Evolutionary conservation across 2,797 vertebrate species (phyloP), one percentile per base, ranked within the genome.

Genomic region (Chloroceryle amazona): DNA sequence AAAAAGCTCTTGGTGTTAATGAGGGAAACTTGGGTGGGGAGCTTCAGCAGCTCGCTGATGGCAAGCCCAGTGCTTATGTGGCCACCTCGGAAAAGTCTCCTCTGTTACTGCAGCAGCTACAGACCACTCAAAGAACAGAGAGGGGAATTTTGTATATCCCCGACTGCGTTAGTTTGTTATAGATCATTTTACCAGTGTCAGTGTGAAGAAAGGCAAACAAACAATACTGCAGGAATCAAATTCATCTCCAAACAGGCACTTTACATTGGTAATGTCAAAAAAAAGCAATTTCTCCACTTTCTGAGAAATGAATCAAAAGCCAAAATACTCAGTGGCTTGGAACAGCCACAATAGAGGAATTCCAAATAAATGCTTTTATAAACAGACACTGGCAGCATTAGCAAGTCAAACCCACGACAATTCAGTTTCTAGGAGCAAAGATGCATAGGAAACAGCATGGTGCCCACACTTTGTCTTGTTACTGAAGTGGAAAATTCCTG

Each of bases 401-500:
- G 52, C 54, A 87, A 66, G 80, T 90, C 66, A 74, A 86, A 93
- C 14, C 31, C 39, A 66, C 0, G 0, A 42, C 16, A 93, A 49
- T 35, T 89, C 58, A 18, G 42, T 63, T 91, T 87, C 13, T 67
- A 54, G 18, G 57, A 60, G 57, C 87, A 91, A 80, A 91, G 52
- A 52, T 49, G 46, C 8, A 49, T 11, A 68, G 66, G 66, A 90
- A 95, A 94, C 67, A 80, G 51, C 14, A 70, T 1, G 11, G 46
- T 73, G n/a, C 15, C 46, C 61, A 57, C 23, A 72, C 31, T 72
- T 72, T 31, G 52, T 52, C 71, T 65, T 86, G 20, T 41, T 84
- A 92, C 11, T 81, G 47, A 93, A 81, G 57, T 62, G 54, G 83
- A 92, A 93, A 95, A 95, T 74, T 90, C 57, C 31, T 84, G n/a